Evolutionary conservation across 2,113 vertebrate genomes (phyloP).

Genomic region (Larimichthys polyactis): DNA sequence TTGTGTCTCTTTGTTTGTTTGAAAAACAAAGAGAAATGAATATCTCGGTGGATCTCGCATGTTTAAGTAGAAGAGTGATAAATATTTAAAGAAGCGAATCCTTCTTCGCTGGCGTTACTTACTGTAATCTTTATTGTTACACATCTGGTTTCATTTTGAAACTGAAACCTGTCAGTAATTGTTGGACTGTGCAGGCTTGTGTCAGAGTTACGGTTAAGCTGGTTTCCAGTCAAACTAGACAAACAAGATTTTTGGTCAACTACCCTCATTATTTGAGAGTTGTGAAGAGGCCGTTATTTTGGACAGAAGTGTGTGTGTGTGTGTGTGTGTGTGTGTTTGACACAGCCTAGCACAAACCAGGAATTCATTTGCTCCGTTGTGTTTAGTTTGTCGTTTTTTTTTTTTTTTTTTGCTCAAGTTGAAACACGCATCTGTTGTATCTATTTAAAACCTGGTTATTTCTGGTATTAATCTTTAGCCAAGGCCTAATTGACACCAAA

Average conservation of each 20-base stretch:
- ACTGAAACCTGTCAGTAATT: not conserved
- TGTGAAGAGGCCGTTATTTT: not conserved
- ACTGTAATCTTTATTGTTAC: not conserved
- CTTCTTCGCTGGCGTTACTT: not conserved
- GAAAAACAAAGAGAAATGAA: not conserved
- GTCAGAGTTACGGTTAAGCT: not conserved
- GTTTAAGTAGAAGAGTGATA: not conserved
- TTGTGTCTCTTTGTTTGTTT: not conserved
- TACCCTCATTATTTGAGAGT: not conserved
- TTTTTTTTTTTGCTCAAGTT: no score
- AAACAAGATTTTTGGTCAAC: not conserved
- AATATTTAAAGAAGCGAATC: conserved; percentile 13
- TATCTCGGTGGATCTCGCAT: not conserved
- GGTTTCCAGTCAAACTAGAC: not conserved
- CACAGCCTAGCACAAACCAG: no score
- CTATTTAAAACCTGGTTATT: no score
- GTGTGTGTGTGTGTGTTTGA: not conserved
- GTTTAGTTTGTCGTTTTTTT: no score
- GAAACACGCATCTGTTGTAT: not conserved
- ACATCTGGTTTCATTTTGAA: conserved; percentile 8
- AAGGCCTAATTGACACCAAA: conserved; percentile 25
- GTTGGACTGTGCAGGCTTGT: not conserved
- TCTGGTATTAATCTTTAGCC: not conserved
- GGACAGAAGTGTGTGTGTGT: not conserved
- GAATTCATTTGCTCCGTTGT: no score